Conservation (phyloP, 2,888 invertebrate species). For the Leucoma salicis region DNA sequence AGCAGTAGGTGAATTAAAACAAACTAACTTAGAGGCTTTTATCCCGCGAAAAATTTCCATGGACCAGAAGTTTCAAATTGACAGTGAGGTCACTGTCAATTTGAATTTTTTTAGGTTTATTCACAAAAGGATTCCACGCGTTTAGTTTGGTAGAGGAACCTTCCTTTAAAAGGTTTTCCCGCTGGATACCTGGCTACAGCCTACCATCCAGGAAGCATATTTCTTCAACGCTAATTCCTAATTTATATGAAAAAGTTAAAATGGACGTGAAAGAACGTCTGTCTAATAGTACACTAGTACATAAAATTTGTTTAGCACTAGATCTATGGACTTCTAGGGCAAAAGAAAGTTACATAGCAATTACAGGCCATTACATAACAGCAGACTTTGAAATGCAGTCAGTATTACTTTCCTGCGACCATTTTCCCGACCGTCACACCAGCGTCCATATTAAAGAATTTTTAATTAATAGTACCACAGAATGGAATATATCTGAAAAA, state of each 20-base stretch:
- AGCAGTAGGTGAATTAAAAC: neutral
- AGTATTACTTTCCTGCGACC: neutral
- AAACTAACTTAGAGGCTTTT: neutral
- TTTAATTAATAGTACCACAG: too few species aligned
- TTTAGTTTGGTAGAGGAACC: slow-evolving; percentile 1
- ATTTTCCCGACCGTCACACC: neutral
- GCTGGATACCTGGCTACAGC: slow-evolving; percentile 3
- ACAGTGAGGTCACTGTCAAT: too few species aligned
- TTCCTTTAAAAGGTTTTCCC: slow-evolving; percentile 2
- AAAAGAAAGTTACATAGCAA: neutral
- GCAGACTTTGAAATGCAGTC: neutral
- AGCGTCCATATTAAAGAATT: too few species aligned
- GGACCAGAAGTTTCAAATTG: neutral
- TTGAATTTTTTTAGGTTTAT: neutral
- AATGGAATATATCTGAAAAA: too few species aligned
- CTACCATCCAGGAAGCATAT: slow-evolving; percentile 1
- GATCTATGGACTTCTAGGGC: neutral
- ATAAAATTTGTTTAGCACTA: neutral
- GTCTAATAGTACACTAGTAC: too few species aligned
- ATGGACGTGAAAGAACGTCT: too few species aligned
- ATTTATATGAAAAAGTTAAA: too few species aligned
- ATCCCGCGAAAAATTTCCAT: neutral
- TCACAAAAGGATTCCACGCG: neutral
- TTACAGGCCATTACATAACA: neutral
- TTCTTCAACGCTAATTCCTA: too few species aligned